These are phyloP conservation scores for Drosophila antonietae DNA, from an alignment of 2,888 invertebrate genomes.

Conservation along the genomic window DNA sequence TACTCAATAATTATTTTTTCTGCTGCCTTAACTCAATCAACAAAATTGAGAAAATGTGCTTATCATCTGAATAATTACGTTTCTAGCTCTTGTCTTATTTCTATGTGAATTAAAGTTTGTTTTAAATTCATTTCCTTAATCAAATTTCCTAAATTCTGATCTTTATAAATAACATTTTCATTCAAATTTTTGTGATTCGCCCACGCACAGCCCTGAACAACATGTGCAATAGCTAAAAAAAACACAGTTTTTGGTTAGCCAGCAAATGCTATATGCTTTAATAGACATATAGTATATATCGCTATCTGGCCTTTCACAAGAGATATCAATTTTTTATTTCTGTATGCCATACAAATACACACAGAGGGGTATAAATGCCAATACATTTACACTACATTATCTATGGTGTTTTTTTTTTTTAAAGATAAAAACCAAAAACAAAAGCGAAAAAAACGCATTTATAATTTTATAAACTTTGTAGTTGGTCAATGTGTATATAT, in stretches of 20 bases:
- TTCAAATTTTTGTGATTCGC: conserved; percentile 15
- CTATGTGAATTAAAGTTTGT: not conserved
- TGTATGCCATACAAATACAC: conserved; percentile 18
- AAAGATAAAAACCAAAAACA: conserved; percentile 39
- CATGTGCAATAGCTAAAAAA: conserved; percentile 30
- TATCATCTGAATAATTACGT: not conserved
- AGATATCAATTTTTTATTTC: conserved; percentile 34
- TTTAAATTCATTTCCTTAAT: not conserved
- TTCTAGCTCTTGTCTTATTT: not conserved
- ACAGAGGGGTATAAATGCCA: conserved; percentile 24
- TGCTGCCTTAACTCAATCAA: not conserved
- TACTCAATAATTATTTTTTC: not conserved
- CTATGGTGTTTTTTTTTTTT: conserved; percentile 35
- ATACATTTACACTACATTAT: conserved; percentile 47
- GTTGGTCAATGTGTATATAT: conserved; percentile 16
- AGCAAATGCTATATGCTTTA: conserved; percentile 28
- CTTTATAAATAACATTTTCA: not conserved
- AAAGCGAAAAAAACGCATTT: conserved; percentile 37
- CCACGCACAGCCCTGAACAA: conserved; percentile 16
- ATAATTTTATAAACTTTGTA: conserved; percentile 33
- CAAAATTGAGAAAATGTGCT: not conserved
- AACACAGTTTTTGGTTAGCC: conserved; percentile 15
- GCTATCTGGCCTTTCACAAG: conserved; percentile 36
- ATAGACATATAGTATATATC: conserved; percentile 12
- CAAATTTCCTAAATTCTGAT: not conserved